These are phyloP conservation scores for Cataglyphis altisquamis DNA, from an alignment of 2,888 invertebrate species.

Conservation along the genomic window DNA sequence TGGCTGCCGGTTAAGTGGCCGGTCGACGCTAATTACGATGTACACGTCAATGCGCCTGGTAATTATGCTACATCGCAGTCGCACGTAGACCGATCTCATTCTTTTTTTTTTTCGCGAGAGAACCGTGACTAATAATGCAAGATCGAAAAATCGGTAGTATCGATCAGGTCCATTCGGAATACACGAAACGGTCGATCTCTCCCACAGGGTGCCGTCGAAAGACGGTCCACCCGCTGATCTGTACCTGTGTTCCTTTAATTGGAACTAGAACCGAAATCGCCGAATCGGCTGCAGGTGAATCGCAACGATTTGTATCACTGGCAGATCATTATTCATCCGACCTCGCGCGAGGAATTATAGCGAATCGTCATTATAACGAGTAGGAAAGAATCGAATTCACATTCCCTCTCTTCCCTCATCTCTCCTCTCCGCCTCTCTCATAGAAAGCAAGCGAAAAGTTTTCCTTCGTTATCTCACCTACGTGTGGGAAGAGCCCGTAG, in stretches of 20 bases:
- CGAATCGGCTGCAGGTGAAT: slow-evolving; percentile 84
- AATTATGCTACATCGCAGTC: slow-evolving; percentile 62
- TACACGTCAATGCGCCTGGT: slow-evolving; percentile 57
- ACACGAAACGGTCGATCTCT: slow-evolving; percentile 57
- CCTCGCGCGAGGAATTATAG: slow-evolving; percentile 75
- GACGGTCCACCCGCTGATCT: slow-evolving; percentile 82
- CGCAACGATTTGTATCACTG: slow-evolving; percentile 84
- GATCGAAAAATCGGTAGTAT: slow-evolving; percentile 74
- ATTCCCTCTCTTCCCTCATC: slow-evolving; percentile 1
- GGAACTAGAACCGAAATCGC: slow-evolving; percentile 83
- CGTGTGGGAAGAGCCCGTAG: background rate
- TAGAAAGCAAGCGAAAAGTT: slow-evolving; percentile 47
- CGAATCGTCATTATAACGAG: slow-evolving; percentile 75
- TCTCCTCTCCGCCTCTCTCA: background rate
- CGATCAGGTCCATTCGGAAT: slow-evolving; percentile 75
- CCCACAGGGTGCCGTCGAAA: slow-evolving; percentile 59
- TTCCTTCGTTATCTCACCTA: slow-evolving; percentile 62
- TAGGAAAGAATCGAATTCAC: slow-evolving; percentile 52
- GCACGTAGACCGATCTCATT: slow-evolving; percentile 41
- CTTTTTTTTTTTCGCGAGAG: slow-evolving; percentile 23
- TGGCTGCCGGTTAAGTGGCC: slow-evolving; percentile 58
- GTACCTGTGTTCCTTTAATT: slow-evolving; percentile 84
- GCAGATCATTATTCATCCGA: slow-evolving; percentile 83
- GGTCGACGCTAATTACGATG: slow-evolving; percentile 69
- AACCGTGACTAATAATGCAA: slow-evolving; percentile 76